Evolutionary conservation across 2,797 vertebrate genomes (phyloP).

Genomic region (Clarias pachynema): DNA sequence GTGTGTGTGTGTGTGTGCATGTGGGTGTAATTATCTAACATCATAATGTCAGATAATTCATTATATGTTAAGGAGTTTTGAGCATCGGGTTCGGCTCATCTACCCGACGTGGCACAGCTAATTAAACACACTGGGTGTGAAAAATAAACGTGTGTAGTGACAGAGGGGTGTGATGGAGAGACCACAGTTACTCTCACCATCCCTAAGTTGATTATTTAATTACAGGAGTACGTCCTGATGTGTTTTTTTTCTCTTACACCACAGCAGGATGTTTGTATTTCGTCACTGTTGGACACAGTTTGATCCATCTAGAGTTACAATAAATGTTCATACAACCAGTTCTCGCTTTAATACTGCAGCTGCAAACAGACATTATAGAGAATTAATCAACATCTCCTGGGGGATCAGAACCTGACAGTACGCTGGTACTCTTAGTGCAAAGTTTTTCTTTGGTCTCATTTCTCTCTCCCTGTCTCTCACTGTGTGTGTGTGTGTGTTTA

Average conservation of each 20-base stretch:
- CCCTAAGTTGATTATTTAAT: background rate
- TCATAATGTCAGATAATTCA: slow-evolving; percentile 23
- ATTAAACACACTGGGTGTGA: background rate
- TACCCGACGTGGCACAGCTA: background rate
- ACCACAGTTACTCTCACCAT: background rate
- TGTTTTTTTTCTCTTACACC: background rate
- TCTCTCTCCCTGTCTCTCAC: background rate
- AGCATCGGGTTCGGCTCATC: slow-evolving; percentile 14
- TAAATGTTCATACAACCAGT: background rate
- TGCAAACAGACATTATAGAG: background rate
- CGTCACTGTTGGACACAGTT: background rate
- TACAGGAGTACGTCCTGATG: background rate
- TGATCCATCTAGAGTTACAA: background rate
- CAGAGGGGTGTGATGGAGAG: background rate
- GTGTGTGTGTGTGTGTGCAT: slow-evolving; percentile 23
- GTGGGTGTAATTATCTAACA: slow-evolving; percentile 12
- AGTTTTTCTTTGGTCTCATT: background rate
- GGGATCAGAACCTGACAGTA: background rate
- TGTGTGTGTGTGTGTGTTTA: background rate
- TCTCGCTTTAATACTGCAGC: background rate
- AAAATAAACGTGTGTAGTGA: background rate
- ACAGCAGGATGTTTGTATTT: background rate
- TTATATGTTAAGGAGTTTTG: slow-evolving; percentile 12
- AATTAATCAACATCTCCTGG: background rate
- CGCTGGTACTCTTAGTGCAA: background rate